Base-by-base conservation (phyloP, 2,888 invertebrate genomes). In the Acleris emargana region DNA sequence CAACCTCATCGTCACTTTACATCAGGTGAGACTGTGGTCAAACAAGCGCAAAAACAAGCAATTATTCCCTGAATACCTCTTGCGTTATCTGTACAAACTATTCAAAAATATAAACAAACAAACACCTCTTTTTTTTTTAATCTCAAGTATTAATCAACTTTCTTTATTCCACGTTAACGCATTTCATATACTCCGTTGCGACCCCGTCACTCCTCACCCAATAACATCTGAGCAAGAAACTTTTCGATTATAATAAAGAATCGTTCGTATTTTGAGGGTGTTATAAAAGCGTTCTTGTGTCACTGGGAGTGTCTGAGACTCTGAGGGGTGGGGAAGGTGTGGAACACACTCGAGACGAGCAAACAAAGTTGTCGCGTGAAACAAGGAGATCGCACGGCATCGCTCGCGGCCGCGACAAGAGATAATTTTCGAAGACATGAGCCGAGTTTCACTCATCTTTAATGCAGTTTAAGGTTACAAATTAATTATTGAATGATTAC, bases 221-320 rank as follows among this genome's bases (percentile, higher is more conserved):
- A 60, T 32, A 64, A 59, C 50, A 32, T 66, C 60, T 66, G 55
- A 54, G 55, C n/a, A 42, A 66, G 32, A 66, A 66, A 66, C 55
- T 66, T 66, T 66, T 61, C 60, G 61, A 66, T 61, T 66, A 61
- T 61, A 57, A 57, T 61, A 66, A 61, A 55, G 57, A 61, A 66
- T 66, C 57, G 51, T 45, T 66, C 57, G 51, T 51, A 25, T 55
- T 66, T 61, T 18, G 60, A 57, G 54, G 59, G 45, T 50, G 52
- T 59, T 42, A 57, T 66, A 66, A 66, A 66, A 66, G 66, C 66
- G 51, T 66, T 66, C 57, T 47, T 61, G 51, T 66, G 66, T 66
- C 49, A 22, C 22, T 17, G 47, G 38, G 32, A 9, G 32, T 43
- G 58, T 18, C 18, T 17, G 45, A 1, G 16, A 42, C 51, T 22